Evolutionary conservation across 1,140 invertebrate genomes (phyloP).

Genomic region (Bombus cullumanus): DNA sequence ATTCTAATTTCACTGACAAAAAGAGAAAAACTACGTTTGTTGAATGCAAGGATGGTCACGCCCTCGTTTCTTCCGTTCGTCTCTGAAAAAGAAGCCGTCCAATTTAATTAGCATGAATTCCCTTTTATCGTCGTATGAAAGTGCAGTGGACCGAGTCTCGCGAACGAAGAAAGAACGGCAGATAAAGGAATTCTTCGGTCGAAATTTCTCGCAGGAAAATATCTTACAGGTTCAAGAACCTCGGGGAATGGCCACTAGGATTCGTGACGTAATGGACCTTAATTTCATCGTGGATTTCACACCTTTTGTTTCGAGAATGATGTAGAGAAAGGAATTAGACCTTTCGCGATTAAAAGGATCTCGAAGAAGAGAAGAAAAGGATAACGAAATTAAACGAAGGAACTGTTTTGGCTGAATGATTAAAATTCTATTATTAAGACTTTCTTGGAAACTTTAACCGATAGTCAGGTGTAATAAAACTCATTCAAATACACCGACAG

Average conservation of each 20-base stretch:
- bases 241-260: background rate
- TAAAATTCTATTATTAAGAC: background rate
- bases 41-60: slow-evolving; percentile 24
- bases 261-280: slow-evolving; percentile 16
- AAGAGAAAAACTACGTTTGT: slow-evolving; percentile 35
- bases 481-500: background rate
- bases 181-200: slow-evolving; percentile 23
- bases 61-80: slow-evolving; percentile 27
- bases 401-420: background rate
- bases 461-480: background rate
- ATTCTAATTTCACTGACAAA: background rate
- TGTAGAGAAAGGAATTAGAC: background rate
- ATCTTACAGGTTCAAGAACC: slow-evolving; percentile 23
- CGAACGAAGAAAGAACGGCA: slow-evolving; percentile 49
- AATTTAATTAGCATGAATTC: slow-evolving; percentile 65
- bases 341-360: background rate
- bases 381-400: background rate
- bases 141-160: slow-evolving; percentile 34
- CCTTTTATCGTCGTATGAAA: slow-evolving; percentile 45
- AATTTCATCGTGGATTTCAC: slow-evolving; percentile 37
- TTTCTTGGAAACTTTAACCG: background rate
- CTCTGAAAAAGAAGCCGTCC: slow-evolving; percentile 35
- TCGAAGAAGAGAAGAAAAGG: too few relatives aligned
- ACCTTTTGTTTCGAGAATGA: slow-evolving; percentile 8
- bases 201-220: slow-evolving; percentile 21